These are phyloP conservation scores for Prinia subflava DNA, from an alignment of 2,113 vertebrate species.

Conservation along the genomic window DNA sequence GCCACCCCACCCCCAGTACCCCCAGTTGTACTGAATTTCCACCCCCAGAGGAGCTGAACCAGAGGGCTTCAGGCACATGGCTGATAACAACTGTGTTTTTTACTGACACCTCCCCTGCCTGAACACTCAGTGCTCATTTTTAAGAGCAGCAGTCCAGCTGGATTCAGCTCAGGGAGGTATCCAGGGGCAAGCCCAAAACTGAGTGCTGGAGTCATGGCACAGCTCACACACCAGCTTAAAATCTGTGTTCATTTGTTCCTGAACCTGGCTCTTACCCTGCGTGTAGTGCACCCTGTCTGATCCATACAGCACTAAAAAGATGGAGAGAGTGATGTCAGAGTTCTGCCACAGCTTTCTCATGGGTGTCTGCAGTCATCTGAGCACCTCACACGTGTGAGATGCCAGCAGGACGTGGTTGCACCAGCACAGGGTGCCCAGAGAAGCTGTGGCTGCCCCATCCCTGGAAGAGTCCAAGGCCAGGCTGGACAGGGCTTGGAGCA, in stretches of 20 bases:
- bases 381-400: fast-evolving
- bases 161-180: background rate
- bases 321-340: background rate
- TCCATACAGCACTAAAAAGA: background rate
- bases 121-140: background rate
- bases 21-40: fast-evolving
- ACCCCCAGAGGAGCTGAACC: background rate
- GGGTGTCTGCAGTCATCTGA: background rate
- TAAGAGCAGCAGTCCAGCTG: background rate
- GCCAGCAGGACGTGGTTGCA: background rate
- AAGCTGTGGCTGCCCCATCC: background rate
- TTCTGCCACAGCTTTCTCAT: background rate
- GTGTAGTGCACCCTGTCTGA: background rate
- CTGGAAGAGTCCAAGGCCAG: fast-evolving
- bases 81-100: fast-evolving
- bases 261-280: background rate
- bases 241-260: background rate
- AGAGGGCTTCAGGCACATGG: background rate
- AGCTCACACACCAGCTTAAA: background rate
- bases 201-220: background rate
- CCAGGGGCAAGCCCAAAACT: background rate
- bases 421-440: background rate
- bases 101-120: background rate
- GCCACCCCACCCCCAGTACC: background rate
- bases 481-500: fast-evolving